Evolutionary conservation across 2,888 invertebrate species (phyloP).

Genomic region (Lasioglossum oenotherae): DNA sequence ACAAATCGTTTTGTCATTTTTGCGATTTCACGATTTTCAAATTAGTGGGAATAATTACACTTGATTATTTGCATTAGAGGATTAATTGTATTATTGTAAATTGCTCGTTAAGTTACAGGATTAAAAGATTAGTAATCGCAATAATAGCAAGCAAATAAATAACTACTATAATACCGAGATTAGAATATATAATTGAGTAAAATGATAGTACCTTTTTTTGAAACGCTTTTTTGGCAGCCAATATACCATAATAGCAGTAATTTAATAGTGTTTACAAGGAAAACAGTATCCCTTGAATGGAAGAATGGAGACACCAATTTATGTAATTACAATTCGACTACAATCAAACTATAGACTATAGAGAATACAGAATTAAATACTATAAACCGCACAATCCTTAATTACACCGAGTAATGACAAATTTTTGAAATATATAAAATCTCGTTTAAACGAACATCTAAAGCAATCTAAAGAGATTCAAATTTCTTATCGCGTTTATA

Average conservation of each 20-base stretch:
- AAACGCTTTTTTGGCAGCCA: constrained; percentile 78
- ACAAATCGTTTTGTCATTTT: background rate
- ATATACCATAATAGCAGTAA: constrained; percentile 76
- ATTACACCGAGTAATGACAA: constrained; percentile 8
- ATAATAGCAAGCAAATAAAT: background rate
- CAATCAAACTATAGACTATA: constrained; percentile 8
- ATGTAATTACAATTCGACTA: constrained; percentile 48
- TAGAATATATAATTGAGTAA: background rate
- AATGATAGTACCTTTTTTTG: constrained; percentile 75
- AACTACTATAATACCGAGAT: constrained; percentile 6
- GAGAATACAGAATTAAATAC: constrained; percentile 2
- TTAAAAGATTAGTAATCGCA: constrained; percentile 14
- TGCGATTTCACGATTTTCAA: background rate
- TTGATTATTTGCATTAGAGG: background rate
- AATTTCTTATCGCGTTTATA: constrained; percentile 1
- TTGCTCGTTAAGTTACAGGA: background rate
- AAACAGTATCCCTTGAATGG: constrained; percentile 16
- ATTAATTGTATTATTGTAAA: constrained; percentile 1
- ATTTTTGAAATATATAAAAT: constrained; percentile 21
- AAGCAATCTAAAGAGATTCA: background rate
- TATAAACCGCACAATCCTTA: background rate
- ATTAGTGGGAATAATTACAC: constrained; percentile 28
- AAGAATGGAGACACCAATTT: constrained; percentile 28
- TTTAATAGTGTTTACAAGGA: constrained; percentile 25
- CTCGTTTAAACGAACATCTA: background rate